Evolutionary conservation across 2,888 invertebrate genomes (phyloP).

Genomic region (Syrphus vitripennis): DNA sequence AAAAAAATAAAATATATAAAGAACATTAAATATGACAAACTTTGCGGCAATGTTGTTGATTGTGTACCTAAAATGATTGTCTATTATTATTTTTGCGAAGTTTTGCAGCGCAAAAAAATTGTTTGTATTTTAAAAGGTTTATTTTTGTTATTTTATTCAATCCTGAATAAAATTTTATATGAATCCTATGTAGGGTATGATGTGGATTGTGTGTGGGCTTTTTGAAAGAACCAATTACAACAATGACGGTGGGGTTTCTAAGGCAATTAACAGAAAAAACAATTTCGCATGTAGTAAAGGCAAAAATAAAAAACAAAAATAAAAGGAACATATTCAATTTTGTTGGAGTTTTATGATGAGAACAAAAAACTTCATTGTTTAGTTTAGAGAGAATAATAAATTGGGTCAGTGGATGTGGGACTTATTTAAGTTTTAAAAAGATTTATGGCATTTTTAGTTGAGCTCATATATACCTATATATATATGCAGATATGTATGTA

Average conservation of each 20-base stretch:
- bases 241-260: background rate
- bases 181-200: background rate
- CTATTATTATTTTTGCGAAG: background rate
- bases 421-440: background rate
- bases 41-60: background rate
- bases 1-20: background rate
- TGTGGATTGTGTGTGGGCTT: background rate
- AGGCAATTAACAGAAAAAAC: slow-evolving; percentile 14
- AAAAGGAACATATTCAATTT: background rate
- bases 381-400: background rate
- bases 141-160: background rate
- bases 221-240: background rate
- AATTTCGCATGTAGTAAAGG: background rate
- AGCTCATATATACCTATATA: background rate
- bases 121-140: background rate
- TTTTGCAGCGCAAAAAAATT: background rate
- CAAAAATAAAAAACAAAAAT: background rate
- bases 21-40: background rate
- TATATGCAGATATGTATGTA: no score
- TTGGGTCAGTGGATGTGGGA: background rate
- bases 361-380: background rate
- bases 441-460: background rate
- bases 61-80: background rate
- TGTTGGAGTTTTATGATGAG: background rate
- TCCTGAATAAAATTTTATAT: background rate